Percentiles rank a stretch among this genome's conserved stretches.
These are phyloP conservation scores for Atopsyche davidsoni DNA, from an alignment of 1,140 invertebrate species.

Conservation along the genomic window DNA sequence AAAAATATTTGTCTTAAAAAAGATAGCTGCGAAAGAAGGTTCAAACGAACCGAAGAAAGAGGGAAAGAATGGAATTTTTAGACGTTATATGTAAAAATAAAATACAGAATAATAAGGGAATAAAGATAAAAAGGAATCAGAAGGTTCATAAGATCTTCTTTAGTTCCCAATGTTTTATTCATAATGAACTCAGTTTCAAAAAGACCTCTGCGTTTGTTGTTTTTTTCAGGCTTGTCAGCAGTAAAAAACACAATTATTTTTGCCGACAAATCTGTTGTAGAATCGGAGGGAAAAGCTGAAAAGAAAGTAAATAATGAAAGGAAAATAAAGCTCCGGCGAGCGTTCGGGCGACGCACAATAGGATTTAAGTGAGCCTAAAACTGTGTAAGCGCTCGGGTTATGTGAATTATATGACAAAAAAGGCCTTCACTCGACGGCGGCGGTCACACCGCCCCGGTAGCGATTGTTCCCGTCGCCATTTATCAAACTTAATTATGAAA, in stretches of 20 bases:
- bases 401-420: conserved; percentile 21
- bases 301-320: conserved; percentile 3
- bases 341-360: conserved; percentile 4
- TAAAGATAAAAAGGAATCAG: conserved; percentile 5
- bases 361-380: conserved; percentile 14
- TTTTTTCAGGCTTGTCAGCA: too few species aligned
- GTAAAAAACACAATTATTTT: conserved; percentile 16
- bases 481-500: conserved; percentile 25
- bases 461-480: conserved; percentile 16
- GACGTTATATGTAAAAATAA: conserved; percentile 6
- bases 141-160: conserved; percentile 1
- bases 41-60: not conserved
- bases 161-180: conserved; percentile 4
- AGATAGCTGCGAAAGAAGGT: conserved; percentile 8
- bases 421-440: conserved; percentile 8
- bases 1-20: conserved; percentile 5
- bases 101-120: conserved; percentile 2
- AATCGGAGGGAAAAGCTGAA: conserved; percentile 3
- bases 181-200: conserved; percentile 6
- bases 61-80: not conserved
- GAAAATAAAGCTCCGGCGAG: conserved; percentile 8
- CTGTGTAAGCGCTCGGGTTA: conserved; percentile 8
- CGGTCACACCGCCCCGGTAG: conserved; percentile 3
- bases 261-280: conserved; percentile 12
- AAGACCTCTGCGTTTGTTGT: conserved; percentile 4